Evolutionary conservation across 2,797 vertebrate genomes (phyloP).

Genomic region (Helostoma temminkii): DNA sequence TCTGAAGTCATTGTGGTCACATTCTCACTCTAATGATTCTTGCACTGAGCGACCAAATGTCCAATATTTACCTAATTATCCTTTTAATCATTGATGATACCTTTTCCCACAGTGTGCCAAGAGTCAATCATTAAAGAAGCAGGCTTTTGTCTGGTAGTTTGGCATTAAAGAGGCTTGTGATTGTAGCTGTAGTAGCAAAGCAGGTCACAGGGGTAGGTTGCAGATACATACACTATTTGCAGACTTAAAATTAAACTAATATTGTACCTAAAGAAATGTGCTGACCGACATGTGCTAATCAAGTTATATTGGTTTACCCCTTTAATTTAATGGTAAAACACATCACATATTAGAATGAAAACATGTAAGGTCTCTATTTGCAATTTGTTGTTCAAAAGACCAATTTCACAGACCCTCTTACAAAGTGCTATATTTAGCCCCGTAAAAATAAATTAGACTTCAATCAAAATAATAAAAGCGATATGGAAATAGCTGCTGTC

Average conservation of each 20-base stretch:
- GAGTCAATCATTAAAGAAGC: constrained; percentile 11
- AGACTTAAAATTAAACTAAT: no score
- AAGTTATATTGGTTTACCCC: neutral
- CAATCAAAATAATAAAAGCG: constrained; percentile 49
- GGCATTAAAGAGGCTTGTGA: neutral
- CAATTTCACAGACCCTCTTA: no score
- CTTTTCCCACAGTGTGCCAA: constrained; percentile 21
- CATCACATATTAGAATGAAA: neutral
- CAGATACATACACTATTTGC: no score
- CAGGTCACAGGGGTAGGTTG: no score
- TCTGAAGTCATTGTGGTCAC: neutral
- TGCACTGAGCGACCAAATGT: constrained; percentile 6
- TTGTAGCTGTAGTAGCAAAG: neutral
- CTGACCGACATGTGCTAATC: neutral
- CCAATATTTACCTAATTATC: constrained; percentile 36
- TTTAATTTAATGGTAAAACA: neutral
- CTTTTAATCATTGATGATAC: constrained; percentile 29
- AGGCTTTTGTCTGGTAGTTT: no score
- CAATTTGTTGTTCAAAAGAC: constrained; percentile 27
- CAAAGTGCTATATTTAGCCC: constrained; percentile 15
- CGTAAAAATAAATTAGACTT: constrained; percentile 57
- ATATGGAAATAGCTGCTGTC: constrained; percentile 37
- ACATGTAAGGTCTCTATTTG: constrained; percentile 6
- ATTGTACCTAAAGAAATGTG: no score
- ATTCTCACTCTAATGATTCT: neutral